Conservation (phyloP, 2,113 vertebrate species). For the Dasyurus viverrinus region DNA sequence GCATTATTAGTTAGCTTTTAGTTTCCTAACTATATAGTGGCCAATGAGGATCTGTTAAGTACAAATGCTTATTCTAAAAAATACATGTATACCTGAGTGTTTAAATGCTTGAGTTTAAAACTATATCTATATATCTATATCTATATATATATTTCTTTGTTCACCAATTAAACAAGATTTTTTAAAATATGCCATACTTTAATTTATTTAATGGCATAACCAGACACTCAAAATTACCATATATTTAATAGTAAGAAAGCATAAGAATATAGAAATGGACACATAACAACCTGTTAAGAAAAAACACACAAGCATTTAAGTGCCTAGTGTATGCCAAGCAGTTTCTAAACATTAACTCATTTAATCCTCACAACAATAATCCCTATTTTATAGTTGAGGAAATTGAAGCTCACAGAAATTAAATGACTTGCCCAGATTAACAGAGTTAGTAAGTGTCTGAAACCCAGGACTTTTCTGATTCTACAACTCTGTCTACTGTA, state of each 20-base stretch:
- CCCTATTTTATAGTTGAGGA: not conserved
- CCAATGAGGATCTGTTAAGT: constrained; percentile 63
- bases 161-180: not conserved
- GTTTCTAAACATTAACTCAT: not conserved
- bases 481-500: not conserved
- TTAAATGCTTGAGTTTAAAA: constrained; percentile 56
- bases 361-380: not conserved
- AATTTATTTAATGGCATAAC: not conserved
- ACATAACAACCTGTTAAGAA: not conserved
- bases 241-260: constrained; percentile 9
- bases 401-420: not conserved
- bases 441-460: not conserved
- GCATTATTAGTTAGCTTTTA: constrained; percentile 47
- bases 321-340: not conserved
- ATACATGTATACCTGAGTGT: constrained; percentile 56
- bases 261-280: not conserved
- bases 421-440: not conserved
- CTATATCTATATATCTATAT: not conserved
- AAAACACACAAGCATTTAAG: not conserved
- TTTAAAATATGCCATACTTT: constrained; percentile 1
- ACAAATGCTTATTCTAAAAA: constrained; percentile 32
- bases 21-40: constrained; percentile 62
- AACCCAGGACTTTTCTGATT: not conserved
- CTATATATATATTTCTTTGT: not conserved
- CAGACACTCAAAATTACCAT: not conserved